Evolutionary conservation across 2,113 vertebrate species (phyloP).

Genomic region (Sceloporus undulatus): DNA sequence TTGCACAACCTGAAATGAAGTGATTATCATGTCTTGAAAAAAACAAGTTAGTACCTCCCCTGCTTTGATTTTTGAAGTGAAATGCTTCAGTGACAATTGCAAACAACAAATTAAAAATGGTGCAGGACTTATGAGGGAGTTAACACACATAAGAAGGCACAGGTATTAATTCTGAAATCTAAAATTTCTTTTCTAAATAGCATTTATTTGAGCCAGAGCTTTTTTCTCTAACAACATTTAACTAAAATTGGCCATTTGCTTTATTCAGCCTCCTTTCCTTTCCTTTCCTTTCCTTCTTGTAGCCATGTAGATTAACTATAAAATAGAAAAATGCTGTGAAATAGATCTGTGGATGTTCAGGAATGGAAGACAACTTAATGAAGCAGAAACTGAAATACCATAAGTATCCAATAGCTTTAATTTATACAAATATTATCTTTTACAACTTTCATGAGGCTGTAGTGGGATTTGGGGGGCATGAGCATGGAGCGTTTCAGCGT

Average conservation of each 20-base stretch:
- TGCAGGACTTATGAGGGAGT: slow-evolving; percentile 49
- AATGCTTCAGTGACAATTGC: slow-evolving; percentile 40
- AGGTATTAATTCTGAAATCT: slow-evolving; percentile 56
- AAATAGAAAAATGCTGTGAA: slow-evolving; percentile 73
- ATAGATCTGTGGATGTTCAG: slow-evolving; percentile 72
- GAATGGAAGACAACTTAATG: slow-evolving; percentile 74
- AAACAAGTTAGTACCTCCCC: neutral
- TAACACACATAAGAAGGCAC: slow-evolving; percentile 60
- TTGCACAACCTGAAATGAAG: neutral
- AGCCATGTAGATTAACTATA: slow-evolving; percentile 72
- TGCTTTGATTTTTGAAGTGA: neutral
- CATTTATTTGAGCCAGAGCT: slow-evolving; percentile 66
- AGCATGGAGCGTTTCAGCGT: slow-evolving; percentile 52
- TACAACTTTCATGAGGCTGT: slow-evolving; percentile 70
- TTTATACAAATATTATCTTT: slow-evolving; percentile 77
- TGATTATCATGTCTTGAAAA: slow-evolving; percentile 6
- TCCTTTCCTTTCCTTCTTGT: slow-evolving; percentile 38
- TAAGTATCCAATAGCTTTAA: slow-evolving; percentile 74
- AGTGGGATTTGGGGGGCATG: slow-evolving; percentile 52
- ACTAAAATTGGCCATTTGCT: slow-evolving; percentile 74
- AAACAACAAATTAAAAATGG: neutral
- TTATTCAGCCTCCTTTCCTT: slow-evolving; percentile 69
- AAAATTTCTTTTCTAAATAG: slow-evolving; percentile 62
- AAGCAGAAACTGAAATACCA: slow-evolving; percentile 75
- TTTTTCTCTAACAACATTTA: slow-evolving; percentile 64